Base-by-base conservation (phyloP, 2,888 invertebrate genomes). In the Nemotelus pantherinus region DNA sequence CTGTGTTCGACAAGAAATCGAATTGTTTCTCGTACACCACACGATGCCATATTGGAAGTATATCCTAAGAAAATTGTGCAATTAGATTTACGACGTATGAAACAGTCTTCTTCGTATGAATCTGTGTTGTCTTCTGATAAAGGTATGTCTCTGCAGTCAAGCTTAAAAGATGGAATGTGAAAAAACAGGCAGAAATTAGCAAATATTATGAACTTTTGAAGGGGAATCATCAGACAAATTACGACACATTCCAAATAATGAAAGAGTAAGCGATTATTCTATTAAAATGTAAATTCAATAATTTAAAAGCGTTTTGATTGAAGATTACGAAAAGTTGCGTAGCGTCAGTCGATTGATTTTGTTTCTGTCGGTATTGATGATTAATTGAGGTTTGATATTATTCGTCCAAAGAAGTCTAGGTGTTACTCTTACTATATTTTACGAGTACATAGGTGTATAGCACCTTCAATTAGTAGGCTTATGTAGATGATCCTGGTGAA, bases 1-100 rank as follows among this genome's bases (percentile, higher is more conserved):
- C 92, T 92, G 84, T 96, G 92, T 84, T 97, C 91, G 0, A 93
- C 95, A 77, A 97, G 88, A 89, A 95, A 99, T 76, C 93, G 89
- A 80, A 99, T 92, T 0, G 95, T 93, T 84, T 99, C 99, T 80
- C 99, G 89, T 78, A 99, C 88, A 2, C 99, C 99, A 76, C 95
- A 95, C 0, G 99, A 99, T 48, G 97, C 94, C 90, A 99, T 92
- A 87, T 99, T 99, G 0, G 99, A 99, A 0, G 99, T 99, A 85
- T 94, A 99, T 2, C 98, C 98, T 80, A 99, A 88, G 87, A 99
- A 99, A 84, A 99, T 95, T 2, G 99, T 98, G 84, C 99, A 99
- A 83, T 92, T 93, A 25, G 90, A 90, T 84, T 91, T 92, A 80
- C 94, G 90, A 82, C 89, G 91, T 58, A 95, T 94, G 85, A 94